Conservation (phyloP, 2,797 vertebrate genomes). For the Propithecus deckenii region DNA sequence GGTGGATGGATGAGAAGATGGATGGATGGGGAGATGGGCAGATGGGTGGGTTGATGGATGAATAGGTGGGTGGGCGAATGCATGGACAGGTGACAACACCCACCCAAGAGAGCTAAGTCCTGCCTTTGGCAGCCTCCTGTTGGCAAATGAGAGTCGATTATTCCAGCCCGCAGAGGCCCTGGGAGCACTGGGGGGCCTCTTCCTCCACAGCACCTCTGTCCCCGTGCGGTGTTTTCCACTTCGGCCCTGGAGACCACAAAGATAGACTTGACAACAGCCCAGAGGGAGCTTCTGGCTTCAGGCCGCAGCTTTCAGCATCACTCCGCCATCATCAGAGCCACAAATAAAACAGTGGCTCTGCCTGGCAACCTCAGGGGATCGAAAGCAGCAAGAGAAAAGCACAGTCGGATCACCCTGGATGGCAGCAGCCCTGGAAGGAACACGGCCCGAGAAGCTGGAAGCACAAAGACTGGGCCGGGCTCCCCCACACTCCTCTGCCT, state of each 20-base stretch:
- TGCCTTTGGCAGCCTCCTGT: neutral
- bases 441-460: neutral
- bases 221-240: neutral
- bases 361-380: constrained; percentile 30
- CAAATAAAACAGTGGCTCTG: neutral
- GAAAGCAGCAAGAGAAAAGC: neutral
- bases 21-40: neutral
- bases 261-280: constrained; percentile 6
- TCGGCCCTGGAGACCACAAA: neutral
- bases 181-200: neutral
- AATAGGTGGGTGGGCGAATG: neutral
- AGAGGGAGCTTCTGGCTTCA: neutral
- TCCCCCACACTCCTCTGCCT: accelerated
- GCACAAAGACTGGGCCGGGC: neutral
- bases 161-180: neutral
- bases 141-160: neutral
- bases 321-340: neutral
- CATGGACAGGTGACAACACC: neutral
- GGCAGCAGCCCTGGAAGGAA: neutral
- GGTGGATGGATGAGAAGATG: neutral
- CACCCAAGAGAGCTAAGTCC: neutral
- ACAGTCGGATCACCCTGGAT: constrained; percentile 1
- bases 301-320: neutral
- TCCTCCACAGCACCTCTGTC: neutral
- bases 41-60: too few relatives aligned